Evolutionary conservation across 2,113 vertebrate genomes (phyloP), one percentile per base, ranked within the genome.

Genomic region (Odobenus rosmarus): DNA sequence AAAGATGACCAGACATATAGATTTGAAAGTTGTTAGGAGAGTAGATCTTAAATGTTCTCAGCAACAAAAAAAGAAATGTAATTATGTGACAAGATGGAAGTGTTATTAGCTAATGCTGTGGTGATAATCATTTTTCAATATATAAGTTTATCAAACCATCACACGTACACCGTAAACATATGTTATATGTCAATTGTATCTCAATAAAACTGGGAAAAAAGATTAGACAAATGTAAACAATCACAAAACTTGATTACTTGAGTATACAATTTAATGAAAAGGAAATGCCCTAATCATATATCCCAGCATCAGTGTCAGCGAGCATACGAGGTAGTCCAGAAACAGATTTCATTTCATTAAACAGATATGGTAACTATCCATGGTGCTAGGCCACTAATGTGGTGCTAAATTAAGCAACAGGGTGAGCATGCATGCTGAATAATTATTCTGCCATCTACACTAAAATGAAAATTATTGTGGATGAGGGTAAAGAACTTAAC

Each of bases 341-440:
- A 94, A 92, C 14, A 28, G 83, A 42, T 69, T 82, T 49, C 72
- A 72, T 23, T 39, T 72, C 36, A 26, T 23, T n/a, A 57, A 57
- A 89, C 1, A 31, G 16, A 7, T 5, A 28, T 46, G 80, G 93
- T 26, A 90, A 77, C 95, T 96, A 74, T 85, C 83, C 83, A 62
- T 85, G 95, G 92, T 93, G 57, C 71, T 94, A 81, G 28, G 49
- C 76, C 21, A 90, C 71, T 61, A 51, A 88, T 49, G 39, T 55
- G 21, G 67, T 26, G 55, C 90, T 87, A 71, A 93, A 76, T 74
- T 61, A 95, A 92, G 57, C 46, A 62, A 57, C 7, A 13, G 18
- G 18, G 49, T 39, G 28, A 51, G 42, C 76, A 16, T 74, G 57
- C n/a, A 16, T 74, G 57, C n/a, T 88, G 76, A 90, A 84, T 55